These are phyloP conservation scores for Periplaneta americana DNA, from an alignment of 1,140 invertebrate genomes.

Conservation along the genomic window DNA sequence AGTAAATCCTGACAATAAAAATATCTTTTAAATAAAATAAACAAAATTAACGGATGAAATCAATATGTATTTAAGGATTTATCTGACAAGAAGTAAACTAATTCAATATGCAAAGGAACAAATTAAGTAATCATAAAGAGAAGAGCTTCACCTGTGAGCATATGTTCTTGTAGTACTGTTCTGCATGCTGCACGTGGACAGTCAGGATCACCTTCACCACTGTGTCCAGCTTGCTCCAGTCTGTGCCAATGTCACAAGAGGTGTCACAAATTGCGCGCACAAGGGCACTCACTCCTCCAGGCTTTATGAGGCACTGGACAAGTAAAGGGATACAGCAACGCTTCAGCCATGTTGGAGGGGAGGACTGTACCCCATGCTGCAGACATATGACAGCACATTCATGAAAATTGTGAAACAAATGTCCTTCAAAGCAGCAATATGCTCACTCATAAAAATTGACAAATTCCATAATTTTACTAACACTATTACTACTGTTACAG, in stretches of 20 bases:
- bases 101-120: neutral
- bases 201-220: constrained; percentile 36
- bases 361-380: neutral
- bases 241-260: constrained; percentile 39
- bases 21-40: too few species aligned
- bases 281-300: constrained; percentile 53
- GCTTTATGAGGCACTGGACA: constrained; percentile 31
- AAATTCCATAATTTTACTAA: too few species aligned
- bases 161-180: constrained; percentile 20
- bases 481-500: too few species aligned
- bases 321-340: constrained; percentile 52
- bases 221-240: constrained; percentile 55
- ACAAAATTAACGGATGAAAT: too few species aligned
- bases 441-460: too few species aligned
- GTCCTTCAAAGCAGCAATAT: too few species aligned
- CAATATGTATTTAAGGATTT: too few species aligned
- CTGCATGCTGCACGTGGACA: neutral
- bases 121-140: neutral
- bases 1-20: too few species aligned
- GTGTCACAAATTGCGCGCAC: constrained; percentile 55
- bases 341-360: constrained; percentile 55
- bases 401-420: too few species aligned
- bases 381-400: too few species aligned
- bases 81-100: too few species aligned
- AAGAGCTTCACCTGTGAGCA: constrained; percentile 28